Conservation (phyloP, 2,888 invertebrate genomes). For the Schrankia costaestrigalis region DNA sequence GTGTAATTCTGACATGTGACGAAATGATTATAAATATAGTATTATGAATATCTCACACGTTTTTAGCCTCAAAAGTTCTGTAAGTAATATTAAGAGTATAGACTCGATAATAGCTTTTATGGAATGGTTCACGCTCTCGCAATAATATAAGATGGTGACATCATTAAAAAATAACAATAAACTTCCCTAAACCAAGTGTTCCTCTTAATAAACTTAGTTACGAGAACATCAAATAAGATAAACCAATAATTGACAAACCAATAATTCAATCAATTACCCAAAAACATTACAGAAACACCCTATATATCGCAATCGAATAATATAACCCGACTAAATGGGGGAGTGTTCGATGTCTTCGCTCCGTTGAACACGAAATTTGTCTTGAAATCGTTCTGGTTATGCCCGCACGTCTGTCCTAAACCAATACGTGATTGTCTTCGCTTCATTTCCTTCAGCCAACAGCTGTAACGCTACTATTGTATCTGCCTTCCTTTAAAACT, state of each 20-base stretch:
- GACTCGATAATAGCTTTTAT: too few species aligned
- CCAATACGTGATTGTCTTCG: conserved; percentile 40
- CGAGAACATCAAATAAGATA: conserved; percentile 8
- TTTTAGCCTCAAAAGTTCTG: too few species aligned
- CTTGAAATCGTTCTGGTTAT: conserved; percentile 21
- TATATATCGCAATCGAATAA: conserved; percentile 29
- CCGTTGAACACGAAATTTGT: conserved; percentile 24
- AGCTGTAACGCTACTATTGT: conserved; percentile 19
- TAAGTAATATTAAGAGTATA: too few species aligned
- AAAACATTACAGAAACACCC: conserved; percentile 18
- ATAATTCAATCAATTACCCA: conserved; percentile 21
- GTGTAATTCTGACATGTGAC: too few species aligned
- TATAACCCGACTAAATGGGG: conserved; percentile 30
- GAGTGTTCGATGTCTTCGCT: conserved; percentile 24
- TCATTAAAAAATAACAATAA: too few species aligned
- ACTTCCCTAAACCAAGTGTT: too few species aligned
- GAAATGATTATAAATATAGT: too few species aligned
- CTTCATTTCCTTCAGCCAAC: conserved; percentile 37
- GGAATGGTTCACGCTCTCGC: too few species aligned
- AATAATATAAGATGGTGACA: too few species aligned
- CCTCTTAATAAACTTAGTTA: background rate
- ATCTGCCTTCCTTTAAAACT: too few species aligned
- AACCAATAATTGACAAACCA: conserved; percentile 7
- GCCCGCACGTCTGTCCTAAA: conserved; percentile 38
- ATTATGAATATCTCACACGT: too few species aligned